These are phyloP conservation scores for Glaucopsyche alexis DNA, from an alignment of 2,888 invertebrate genomes.

Conservation along the genomic window DNA sequence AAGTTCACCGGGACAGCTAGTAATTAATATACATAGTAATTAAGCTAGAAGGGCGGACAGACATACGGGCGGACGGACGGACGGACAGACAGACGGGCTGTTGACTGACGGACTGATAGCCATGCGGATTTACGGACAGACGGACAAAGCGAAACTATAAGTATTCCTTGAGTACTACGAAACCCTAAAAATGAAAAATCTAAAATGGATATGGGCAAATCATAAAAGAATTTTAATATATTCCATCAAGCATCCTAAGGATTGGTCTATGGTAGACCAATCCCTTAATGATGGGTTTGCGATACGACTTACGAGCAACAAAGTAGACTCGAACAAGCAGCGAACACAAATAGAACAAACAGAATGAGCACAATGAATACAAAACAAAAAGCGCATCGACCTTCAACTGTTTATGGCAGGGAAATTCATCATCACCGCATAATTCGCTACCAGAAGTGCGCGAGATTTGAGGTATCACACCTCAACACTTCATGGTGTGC, in stretches of 20 bases:
- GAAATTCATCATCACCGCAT: neutral
- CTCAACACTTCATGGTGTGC: no score
- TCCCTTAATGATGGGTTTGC: constrained; percentile 3
- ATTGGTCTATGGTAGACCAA: neutral
- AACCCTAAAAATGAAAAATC: neutral
- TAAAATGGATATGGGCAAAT: neutral
- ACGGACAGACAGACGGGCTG: no score
- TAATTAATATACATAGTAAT: no score
- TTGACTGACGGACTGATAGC: no score
- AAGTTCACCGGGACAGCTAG: no score
- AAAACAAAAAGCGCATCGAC: neutral
- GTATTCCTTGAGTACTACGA: no score
- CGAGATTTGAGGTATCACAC: no score
- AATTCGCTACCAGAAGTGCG: neutral
- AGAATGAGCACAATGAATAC: neutral
- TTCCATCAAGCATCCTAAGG: neutral
- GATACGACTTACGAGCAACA: constrained; percentile 6
- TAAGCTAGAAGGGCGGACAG: no score
- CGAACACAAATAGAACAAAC: neutral
- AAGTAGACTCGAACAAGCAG: neutral
- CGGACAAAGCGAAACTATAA: no score
- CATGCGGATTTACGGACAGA: no score
- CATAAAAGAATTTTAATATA: neutral
- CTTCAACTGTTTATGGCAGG: neutral
- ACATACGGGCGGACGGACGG: no score